A percentile compares a stretch with the other conserved stretches of the same genome.
Conservation (phyloP, 2,888 invertebrate genomes). For the Erpobdella octoculata region DNA sequence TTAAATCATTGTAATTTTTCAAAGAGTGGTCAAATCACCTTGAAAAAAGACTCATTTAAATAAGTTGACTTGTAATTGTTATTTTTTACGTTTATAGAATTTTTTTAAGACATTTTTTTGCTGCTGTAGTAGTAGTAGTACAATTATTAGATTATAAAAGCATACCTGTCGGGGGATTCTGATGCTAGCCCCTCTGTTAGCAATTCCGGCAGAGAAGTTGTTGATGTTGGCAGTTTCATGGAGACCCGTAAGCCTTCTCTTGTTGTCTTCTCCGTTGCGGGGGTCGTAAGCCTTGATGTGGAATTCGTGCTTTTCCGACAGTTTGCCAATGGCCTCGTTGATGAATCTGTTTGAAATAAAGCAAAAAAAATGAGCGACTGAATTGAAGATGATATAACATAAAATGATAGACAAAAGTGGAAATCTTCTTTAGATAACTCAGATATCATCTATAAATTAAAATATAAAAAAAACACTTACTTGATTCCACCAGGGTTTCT, state of each 20-base stretch:
- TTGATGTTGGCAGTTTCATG: conserved; percentile 95
- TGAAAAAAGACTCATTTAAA: too few relatives aligned
- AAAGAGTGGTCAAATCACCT: too few relatives aligned
- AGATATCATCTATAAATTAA: not conserved
- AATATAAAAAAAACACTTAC: conserved; percentile 36
- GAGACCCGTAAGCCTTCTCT: conserved; percentile 78
- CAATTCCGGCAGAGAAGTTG: conserved; percentile 84
- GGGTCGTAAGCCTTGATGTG: conserved; percentile 96
- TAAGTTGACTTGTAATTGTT: too few relatives aligned
- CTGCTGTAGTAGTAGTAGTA: too few relatives aligned
- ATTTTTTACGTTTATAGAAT: too few relatives aligned
- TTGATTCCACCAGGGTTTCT: conserved; percentile 57
- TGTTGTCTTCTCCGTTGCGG: conserved; percentile 89
- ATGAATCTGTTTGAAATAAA: conserved; percentile 64
- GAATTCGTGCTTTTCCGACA: conserved; percentile 79
- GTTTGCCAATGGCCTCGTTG: conserved; percentile 86
- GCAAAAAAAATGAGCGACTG: not conserved
- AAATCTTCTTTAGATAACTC: not conserved
- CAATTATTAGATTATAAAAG: not conserved
- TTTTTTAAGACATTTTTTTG: too few relatives aligned
- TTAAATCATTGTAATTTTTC: too few relatives aligned
- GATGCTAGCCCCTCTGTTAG: conserved; percentile 86
- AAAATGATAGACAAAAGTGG: too few relatives aligned
- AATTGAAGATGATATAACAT: not conserved
- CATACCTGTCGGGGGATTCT: conserved; percentile 71